Evolutionary conservation across 1,140 invertebrate genomes (phyloP), one percentile per base, ranked within the genome.

Genomic region (Dermatophagoides farinae): DNA sequence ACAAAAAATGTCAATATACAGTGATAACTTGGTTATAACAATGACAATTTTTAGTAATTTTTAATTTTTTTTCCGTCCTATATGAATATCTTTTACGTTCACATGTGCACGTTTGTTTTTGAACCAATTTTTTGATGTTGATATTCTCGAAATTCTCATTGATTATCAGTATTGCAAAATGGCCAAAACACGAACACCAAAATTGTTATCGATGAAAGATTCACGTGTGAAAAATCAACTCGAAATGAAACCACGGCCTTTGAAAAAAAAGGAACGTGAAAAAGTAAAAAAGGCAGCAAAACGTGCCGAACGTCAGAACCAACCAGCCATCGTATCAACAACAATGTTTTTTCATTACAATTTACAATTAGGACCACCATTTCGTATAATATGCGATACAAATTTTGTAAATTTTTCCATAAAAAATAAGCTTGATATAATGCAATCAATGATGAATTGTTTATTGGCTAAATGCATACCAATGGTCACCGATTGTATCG

Each of bases 391-490:
- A 38, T 72, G 99, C 16, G 96, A 99, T 72, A 99, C 96, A 1
- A 99, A 99, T 76, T 99, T 99, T 68, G 83, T 99, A 4, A 98
- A 98, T 70, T 97, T 98, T 71, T 91, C 93, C 0, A 92, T 99
- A 38, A 95, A 96, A 75, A 95, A 96, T 70, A 97, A 97, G 77
- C 73, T 99, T 58, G 96, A 99, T 70, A 84, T 99, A 51, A 80
- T 96, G 54, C 82, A 95, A 70, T 88, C 85, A 65, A 95, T 98
- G 88, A 97, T 97, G 91, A 89, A 97, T 67, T 98, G 93, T 72
- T 74, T 99, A 1, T 97, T 96, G 75, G 93, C 93, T 12, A 98
- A 97, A 75, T 96, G 93, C 72, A 92, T 92, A 68, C 92, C 93
- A 1, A 98, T 98, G 67, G 83, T 99, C 62, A 96, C 95, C 1